Evolutionary conservation across 2,113 vertebrate genomes (phyloP).

Genomic region (Furnarius figulus): DNA sequence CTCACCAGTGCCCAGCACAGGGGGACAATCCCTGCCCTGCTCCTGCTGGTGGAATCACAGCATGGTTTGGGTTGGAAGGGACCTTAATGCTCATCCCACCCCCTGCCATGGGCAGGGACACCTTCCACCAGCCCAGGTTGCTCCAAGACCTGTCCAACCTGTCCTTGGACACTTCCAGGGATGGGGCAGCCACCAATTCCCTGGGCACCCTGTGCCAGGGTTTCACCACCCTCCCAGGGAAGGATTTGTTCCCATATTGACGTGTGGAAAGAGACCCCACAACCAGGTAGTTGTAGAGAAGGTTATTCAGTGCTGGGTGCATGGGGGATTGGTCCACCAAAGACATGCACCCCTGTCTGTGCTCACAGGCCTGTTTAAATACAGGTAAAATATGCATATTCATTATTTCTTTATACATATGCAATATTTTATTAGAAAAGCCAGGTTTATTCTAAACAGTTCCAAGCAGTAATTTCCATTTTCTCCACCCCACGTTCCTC

Average conservation of each 20-base stretch:
- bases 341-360: too few relatives aligned
- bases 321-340: too few relatives aligned
- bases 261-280: too few relatives aligned
- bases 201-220: neutral
- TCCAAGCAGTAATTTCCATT: too few relatives aligned
- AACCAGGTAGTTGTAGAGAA: too few relatives aligned
- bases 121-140: neutral
- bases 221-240: rapidly evolving
- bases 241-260: neutral
- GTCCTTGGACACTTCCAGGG: neutral
- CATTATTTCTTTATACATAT: too few relatives aligned
- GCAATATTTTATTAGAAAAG: too few relatives aligned
- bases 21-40: neutral
- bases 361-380: too few relatives aligned
- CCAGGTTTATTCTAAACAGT: too few relatives aligned
- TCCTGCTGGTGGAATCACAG: neutral
- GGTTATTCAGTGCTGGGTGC: too few relatives aligned
- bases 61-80: neutral
- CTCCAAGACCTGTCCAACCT: rapidly evolving
- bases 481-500: too few relatives aligned
- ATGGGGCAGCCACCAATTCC: neutral
- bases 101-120: rapidly evolving
- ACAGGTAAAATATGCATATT: too few relatives aligned
- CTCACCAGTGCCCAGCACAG: neutral
- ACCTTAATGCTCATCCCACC: neutral